Evolutionary conservation across 2,888 invertebrate genomes (phyloP).

Genomic region (Philereme transversata): DNA sequence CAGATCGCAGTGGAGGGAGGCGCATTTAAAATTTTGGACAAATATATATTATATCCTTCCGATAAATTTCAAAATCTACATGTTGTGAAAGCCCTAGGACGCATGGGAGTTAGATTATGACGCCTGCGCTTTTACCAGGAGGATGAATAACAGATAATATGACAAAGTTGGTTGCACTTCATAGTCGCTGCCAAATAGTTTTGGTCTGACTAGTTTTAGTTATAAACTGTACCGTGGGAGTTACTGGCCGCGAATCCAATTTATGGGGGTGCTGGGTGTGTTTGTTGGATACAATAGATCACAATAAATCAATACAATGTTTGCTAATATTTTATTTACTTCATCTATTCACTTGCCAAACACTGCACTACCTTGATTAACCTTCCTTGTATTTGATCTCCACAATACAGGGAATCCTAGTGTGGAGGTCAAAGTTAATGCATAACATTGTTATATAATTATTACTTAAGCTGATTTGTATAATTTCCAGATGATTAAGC

Average conservation of each 20-base stretch:
- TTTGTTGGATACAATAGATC: constrained; percentile 2
- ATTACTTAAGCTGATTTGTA: no score
- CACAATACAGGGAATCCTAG: no score
- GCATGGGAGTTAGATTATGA: constrained; percentile 24
- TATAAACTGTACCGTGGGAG: constrained; percentile 17
- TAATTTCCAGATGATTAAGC: no score
- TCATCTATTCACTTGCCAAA: background rate
- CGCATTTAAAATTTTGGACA: no score
- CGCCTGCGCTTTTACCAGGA: constrained; percentile 28
- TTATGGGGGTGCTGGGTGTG: background rate
- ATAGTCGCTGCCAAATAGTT: constrained; percentile 28
- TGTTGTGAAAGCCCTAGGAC: constrained; percentile 22
- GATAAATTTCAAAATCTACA: background rate
- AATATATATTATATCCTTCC: no score
- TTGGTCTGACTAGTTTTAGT: constrained; percentile 11
- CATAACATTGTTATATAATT: no score
- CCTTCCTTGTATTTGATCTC: no score
- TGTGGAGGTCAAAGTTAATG: no score
- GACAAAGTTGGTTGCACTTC: constrained; percentile 19
- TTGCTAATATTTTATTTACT: constrained; percentile 1
- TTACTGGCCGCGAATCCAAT: constrained; percentile 1
- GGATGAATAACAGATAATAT: constrained; percentile 29
- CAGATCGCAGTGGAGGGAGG: no score
- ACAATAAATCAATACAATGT: no score
- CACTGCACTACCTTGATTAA: no score